phyloP scores from a whole-genome alignment of 2,888 invertebrate species.

The Cybosia mesomella region DNA sequence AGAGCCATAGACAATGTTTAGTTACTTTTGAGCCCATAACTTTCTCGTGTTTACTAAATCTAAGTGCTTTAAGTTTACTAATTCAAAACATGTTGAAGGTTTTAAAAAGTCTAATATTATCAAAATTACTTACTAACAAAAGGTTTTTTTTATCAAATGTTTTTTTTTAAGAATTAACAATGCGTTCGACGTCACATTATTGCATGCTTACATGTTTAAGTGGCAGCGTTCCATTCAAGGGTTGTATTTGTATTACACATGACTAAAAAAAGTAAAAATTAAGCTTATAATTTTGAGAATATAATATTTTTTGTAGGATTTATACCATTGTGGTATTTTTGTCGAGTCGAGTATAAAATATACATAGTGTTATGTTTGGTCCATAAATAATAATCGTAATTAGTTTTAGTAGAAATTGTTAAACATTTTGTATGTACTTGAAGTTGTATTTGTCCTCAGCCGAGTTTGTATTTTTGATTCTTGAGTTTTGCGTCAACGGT shows the following conservation, averaged over 20 bases:
- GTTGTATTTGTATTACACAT: constrained; percentile 40
- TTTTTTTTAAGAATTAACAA: constrained; percentile 35
- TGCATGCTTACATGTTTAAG: constrained; percentile 50
- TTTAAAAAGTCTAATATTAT: constrained; percentile 62
- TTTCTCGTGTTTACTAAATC: constrained; percentile 44
- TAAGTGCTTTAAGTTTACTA: constrained; percentile 55
- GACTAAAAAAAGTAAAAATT: constrained; percentile 26
- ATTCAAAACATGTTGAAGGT: constrained; percentile 73
- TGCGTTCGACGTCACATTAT: constrained; percentile 29
- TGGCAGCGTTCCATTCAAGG: constrained; percentile 44
- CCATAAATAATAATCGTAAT: constrained; percentile 56
- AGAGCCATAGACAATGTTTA: constrained; percentile 49
- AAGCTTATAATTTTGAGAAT: constrained; percentile 13
- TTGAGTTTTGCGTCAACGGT: constrained; percentile 34
- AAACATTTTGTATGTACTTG: constrained; percentile 44
- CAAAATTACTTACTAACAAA: constrained; percentile 54
- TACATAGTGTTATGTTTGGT: constrained; percentile 54
- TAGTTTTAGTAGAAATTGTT: constrained; percentile 47
- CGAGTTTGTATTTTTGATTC: constrained; percentile 47
- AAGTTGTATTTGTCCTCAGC: constrained; percentile 50
- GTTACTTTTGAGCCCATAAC: constrained; percentile 52
- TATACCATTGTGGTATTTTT: constrained; percentile 28
- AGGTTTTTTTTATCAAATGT: constrained; percentile 50
- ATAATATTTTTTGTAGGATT: constrained; percentile 27
- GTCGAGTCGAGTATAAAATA: constrained; percentile 23